These are phyloP conservation scores for Zaprionus tsacasi DNA, from an alignment of 1,140 invertebrate genomes.

Conservation along the genomic window DNA sequence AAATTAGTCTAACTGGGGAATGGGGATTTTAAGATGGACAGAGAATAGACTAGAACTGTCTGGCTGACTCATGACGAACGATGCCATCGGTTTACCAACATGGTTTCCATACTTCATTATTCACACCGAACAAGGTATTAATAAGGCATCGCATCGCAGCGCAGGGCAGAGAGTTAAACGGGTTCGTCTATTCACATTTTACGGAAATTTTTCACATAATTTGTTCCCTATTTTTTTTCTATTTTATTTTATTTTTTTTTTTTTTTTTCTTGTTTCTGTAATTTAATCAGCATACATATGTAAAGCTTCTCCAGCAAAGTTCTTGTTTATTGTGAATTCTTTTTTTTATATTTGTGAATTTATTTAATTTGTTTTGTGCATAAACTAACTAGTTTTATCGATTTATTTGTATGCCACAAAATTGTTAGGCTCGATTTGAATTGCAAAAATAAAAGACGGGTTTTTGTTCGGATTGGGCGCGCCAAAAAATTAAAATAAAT, in stretches of 20 bases:
- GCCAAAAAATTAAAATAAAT: not conserved
- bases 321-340: constrained; percentile 7
- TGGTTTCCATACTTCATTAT: not conserved
- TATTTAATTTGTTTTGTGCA: constrained; percentile 14
- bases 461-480: constrained; percentile 1
- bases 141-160: not conserved
- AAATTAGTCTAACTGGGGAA: not conserved
- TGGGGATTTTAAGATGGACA: not conserved
- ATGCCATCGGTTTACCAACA: not conserved
- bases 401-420: constrained; percentile 16
- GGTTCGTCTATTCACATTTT: constrained; percentile 27
- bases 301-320: constrained; percentile 5
- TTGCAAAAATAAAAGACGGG: constrained; percentile 1
- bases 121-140: not conserved
- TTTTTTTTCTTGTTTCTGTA: constrained; percentile 12
- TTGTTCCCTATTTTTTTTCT: not conserved
- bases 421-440: constrained; percentile 10
- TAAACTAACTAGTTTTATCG: constrained; percentile 23
- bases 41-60: not conserved
- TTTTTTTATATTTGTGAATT: not conserved
- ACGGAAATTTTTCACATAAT: constrained; percentile 22
- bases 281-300: constrained; percentile 11
- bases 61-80: constrained; percentile 21
- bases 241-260: not conserved
- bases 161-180: constrained; percentile 14